Conservation (phyloP, 1,140 invertebrate genomes). For the Cyphomyrmex costatus region DNA sequence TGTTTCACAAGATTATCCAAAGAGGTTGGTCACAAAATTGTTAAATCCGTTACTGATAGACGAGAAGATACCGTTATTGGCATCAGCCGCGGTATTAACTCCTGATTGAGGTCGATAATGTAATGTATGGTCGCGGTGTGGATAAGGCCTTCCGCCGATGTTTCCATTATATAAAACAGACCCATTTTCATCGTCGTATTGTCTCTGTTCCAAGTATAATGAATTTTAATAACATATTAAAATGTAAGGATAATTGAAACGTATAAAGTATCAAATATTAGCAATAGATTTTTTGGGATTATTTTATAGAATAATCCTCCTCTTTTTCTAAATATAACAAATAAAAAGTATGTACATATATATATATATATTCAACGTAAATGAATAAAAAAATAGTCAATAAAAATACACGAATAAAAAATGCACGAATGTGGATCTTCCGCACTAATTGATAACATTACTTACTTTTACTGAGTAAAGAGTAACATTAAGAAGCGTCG, state of each 20-base stretch:
- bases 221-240: conserved; percentile 18
- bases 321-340: neutral
- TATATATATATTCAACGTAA: neutral
- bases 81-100: conserved; percentile 79
- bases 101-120: conserved; percentile 82
- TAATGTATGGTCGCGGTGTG: conserved; percentile 84
- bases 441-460: neutral
- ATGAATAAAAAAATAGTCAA: neutral
- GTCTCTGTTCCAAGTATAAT: conserved; percentile 74
- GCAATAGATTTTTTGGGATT: neutral
- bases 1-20: conserved; percentile 87
- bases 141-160: conserved; percentile 79
- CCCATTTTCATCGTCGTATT: conserved; percentile 76
- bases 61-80: conserved; percentile 90
- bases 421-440: neutral
- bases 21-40: conserved; percentile 91
- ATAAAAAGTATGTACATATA: no score
- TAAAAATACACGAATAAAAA: neutral
- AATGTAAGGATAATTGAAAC: neutral
- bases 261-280: neutral
- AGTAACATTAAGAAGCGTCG: conserved; percentile 94
- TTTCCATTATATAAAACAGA: conserved; percentile 77
- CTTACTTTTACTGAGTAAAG: conserved; percentile 93
- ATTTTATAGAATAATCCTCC: neutral
- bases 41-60: conserved; percentile 92